A percentile compares a stretch with the other conserved stretches of the same genome.
Conservation (phyloP, 1,140 invertebrate species). For the Lucilia cuprina region DNA sequence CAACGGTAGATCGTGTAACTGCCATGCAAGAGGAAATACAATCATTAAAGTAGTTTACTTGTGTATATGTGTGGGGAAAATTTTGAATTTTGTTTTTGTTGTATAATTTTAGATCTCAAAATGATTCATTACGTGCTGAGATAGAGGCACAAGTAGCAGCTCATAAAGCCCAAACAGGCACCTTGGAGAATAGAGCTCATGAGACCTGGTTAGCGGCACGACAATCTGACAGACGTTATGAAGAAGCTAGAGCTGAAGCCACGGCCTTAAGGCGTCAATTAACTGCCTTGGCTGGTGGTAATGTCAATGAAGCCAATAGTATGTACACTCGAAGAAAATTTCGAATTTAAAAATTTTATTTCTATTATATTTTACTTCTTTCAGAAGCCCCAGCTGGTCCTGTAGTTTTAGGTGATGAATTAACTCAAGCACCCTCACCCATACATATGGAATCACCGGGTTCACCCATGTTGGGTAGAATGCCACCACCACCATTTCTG, state of each 20-base stretch:
- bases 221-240: constrained; percentile 76
- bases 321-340: background rate
- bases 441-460: constrained; percentile 65
- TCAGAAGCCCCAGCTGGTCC: constrained; percentile 27
- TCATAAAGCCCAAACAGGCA: constrained; percentile 76
- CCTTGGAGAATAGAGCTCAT: constrained; percentile 78
- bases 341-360: no score
- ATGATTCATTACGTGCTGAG: constrained; percentile 78
- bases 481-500: constrained; percentile 65
- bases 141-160: constrained; percentile 80
- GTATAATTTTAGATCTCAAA: constrained; percentile 67
- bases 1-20: constrained; percentile 78
- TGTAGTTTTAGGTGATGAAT: constrained; percentile 19
- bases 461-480: constrained; percentile 63
- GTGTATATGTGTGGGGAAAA: background rate
- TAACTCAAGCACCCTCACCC: constrained; percentile 47
- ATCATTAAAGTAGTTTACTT: constrained; percentile 73
- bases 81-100: constrained; percentile 15
- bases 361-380: no score
- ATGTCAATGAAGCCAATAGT: constrained; percentile 45
- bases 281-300: constrained; percentile 63
- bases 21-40: constrained; percentile 81
- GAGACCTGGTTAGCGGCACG: constrained; percentile 79
- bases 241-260: constrained; percentile 78
- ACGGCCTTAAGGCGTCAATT: constrained; percentile 75